Conservation (phyloP, 2,797 vertebrate species). For the Eutrigla gurnardus region DNA sequence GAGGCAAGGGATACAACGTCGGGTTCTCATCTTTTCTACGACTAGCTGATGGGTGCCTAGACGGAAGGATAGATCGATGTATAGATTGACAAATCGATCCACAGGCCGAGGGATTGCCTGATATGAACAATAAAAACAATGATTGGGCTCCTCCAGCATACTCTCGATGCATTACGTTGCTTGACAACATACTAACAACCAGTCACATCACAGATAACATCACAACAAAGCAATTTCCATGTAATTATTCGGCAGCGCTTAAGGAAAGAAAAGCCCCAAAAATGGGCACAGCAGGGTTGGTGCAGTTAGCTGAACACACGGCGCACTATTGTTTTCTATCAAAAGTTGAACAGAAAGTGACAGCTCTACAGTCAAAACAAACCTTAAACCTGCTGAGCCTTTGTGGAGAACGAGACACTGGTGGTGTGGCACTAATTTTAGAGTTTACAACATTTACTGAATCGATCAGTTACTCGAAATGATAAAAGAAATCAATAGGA, state of each 20-base stretch:
- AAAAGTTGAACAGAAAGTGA: not conserved
- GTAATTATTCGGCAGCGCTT: not conserved
- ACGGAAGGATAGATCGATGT: not conserved
- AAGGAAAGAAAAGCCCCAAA: not conserved
- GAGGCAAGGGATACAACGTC: slow-evolving; percentile 34
- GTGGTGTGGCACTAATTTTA: not conserved
- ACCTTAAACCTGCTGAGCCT: not conserved
- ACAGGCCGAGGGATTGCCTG: no score
- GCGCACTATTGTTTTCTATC: not conserved
- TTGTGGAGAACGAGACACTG: not conserved
- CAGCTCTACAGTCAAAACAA: not conserved
- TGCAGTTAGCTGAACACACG: not conserved
- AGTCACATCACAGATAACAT: not conserved
- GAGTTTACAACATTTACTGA: not conserved
- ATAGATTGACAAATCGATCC: not conserved
- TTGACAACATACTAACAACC: not conserved
- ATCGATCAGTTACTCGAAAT: not conserved
- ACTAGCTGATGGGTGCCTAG: slow-evolving; percentile 2
- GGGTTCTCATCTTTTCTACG: slow-evolving; percentile 24
- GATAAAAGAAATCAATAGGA: not conserved
- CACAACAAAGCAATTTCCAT: not conserved
- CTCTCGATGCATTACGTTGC: not conserved
- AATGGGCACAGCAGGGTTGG: not conserved
- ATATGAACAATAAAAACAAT: not conserved
- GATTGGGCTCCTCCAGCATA: not conserved